These are phyloP conservation scores for Philhelius pedissequus DNA, from an alignment of 2,888 invertebrate species.

Conservation along the genomic window DNA sequence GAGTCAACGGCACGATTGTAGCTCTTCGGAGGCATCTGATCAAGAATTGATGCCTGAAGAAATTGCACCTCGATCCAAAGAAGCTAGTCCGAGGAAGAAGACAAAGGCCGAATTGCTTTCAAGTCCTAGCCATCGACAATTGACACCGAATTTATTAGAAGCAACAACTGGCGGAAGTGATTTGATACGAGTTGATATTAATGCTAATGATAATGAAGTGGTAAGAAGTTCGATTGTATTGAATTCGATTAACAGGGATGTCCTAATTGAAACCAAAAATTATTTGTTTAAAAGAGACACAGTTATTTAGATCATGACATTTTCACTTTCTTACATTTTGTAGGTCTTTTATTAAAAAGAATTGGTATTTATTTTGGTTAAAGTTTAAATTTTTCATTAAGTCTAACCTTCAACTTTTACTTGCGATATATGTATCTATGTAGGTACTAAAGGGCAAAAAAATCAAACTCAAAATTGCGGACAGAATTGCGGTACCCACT, in stretches of 20 bases:
- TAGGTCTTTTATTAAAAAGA: too few species aligned
- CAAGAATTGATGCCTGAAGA: conserved; percentile 76
- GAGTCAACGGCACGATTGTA: conserved; percentile 81
- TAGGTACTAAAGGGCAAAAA: too few species aligned
- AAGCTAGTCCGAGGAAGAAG: conserved; percentile 75
- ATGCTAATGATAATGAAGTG: conserved; percentile 69
- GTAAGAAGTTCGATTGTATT: conserved; percentile 9
- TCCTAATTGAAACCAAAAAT: too few species aligned
- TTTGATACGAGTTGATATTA: conserved; percentile 62
- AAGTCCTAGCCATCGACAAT: conserved; percentile 78
- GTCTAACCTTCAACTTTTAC: too few species aligned
- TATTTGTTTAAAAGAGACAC: too few species aligned
- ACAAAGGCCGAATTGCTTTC: conserved; percentile 75
- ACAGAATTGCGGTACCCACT: too few species aligned
- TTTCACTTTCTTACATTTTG: too few species aligned
- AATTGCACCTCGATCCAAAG: conserved; percentile 69
- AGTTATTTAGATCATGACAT: too few species aligned
- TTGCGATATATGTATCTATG: too few species aligned
- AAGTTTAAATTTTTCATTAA: too few species aligned
- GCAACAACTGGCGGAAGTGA: conserved; percentile 70
- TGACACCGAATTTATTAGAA: conserved; percentile 74
- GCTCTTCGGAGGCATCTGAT: conserved; percentile 76
- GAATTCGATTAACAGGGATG: neutral
- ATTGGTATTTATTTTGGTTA: too few species aligned
- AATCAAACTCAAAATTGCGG: too few species aligned